These are phyloP conservation scores for Hymenopus coronatus DNA, from an alignment of 2,888 invertebrate genomes.

Conservation along the genomic window DNA sequence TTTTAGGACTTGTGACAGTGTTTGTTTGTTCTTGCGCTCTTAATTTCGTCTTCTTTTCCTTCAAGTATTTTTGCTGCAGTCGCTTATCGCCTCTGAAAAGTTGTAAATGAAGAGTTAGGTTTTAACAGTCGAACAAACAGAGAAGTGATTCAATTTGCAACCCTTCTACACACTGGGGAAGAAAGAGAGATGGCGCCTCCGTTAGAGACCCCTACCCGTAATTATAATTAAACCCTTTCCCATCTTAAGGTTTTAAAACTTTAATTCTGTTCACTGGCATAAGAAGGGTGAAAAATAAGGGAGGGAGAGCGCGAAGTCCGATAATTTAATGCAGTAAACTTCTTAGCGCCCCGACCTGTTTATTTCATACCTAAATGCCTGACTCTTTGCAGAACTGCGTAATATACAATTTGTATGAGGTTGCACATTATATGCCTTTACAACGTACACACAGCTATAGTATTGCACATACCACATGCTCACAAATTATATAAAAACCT, in stretches of 20 bases:
- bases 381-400: too few relatives aligned
- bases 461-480: too few relatives aligned
- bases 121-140: conserved; percentile 22
- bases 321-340: not conserved
- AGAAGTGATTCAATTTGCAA: conserved; percentile 11
- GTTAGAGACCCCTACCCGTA: not conserved
- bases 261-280: conserved; percentile 9
- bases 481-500: too few relatives aligned
- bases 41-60: not conserved
- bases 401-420: too few relatives aligned
- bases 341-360: not conserved
- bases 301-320: not conserved
- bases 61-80: not conserved
- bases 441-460: too few relatives aligned
- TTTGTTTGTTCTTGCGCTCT: conserved; percentile 9
- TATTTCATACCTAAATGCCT: not conserved
- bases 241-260: conserved; percentile 6
- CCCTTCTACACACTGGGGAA: not conserved
- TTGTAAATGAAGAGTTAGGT: conserved; percentile 8
- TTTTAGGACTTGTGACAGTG: conserved; percentile 5
- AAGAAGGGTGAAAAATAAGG: not conserved
- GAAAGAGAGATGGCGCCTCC: not conserved
- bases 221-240: conserved; percentile 22
- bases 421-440: too few relatives aligned
- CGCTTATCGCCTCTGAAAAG: not conserved